Percentiles rank a stretch among this genome's conserved stretches.
Evolutionary conservation across 2,888 invertebrate genomes (phyloP).

Genomic region (Melieria crassipennis): DNA sequence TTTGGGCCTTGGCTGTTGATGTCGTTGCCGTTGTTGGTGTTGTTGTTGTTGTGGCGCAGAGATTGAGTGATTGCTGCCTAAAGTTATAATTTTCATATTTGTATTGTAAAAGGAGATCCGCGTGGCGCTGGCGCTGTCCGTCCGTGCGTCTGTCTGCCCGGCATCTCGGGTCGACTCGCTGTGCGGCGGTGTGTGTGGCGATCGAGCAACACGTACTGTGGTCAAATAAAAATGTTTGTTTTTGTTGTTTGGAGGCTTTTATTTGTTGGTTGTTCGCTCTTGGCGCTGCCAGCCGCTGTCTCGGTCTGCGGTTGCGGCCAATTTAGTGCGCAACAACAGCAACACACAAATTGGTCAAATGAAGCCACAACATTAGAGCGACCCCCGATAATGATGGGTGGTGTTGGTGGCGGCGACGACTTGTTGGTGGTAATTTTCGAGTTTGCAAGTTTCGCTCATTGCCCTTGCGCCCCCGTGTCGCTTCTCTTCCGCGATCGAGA

Average conservation of each 20-base stretch:
- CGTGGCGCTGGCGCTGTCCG: conserved; percentile 6
- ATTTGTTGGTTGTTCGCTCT: conserved; percentile 22
- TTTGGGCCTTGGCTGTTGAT: not conserved
- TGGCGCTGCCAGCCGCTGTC: not conserved
- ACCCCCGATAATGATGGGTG: conserved; percentile 47
- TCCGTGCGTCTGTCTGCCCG: not conserved
- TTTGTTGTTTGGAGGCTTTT: conserved; percentile 30
- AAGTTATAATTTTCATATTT: conserved; percentile 66
- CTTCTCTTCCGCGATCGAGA: not conserved
- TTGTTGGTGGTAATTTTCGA: conserved; percentile 54
- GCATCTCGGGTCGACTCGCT: not conserved
- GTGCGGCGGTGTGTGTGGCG: conserved; percentile 36
- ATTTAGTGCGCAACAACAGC: conserved; percentile 30
- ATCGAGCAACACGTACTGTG: conserved; percentile 47
- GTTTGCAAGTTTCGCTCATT: conserved; percentile 53
- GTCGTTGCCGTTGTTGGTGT: conserved; percentile 36
- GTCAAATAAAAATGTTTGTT: conserved; percentile 50
- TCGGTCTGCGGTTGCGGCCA: conserved; percentile 41
- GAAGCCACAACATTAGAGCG: conserved; percentile 49
- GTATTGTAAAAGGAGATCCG: conserved; percentile 37
- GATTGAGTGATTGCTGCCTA: conserved; percentile 66
- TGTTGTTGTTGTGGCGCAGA: conserved; percentile 49
- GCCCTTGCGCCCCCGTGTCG: not conserved
- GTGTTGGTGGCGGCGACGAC: conserved; percentile 28
- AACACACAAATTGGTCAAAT: conserved; percentile 50